These are phyloP conservation scores for Camponotus vicinus DNA, from an alignment of 1,140 invertebrate species.

Conservation along the genomic window DNA sequence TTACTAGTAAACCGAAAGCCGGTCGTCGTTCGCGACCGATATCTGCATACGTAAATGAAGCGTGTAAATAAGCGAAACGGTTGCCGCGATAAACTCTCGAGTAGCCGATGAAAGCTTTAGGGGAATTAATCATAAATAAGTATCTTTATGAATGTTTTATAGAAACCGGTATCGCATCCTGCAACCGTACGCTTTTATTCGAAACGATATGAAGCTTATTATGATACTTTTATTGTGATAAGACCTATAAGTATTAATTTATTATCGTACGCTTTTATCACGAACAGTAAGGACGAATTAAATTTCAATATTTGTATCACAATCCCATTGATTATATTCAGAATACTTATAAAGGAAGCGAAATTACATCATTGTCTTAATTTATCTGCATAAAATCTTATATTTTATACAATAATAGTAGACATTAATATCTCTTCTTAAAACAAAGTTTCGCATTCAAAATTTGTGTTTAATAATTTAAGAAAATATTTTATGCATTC, in stretches of 20 bases:
- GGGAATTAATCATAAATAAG: constrained; percentile 57
- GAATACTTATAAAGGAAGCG: no score
- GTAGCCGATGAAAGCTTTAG: constrained; percentile 20
- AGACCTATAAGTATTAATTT: background rate
- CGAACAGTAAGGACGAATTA: no score
- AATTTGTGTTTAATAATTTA: no score
- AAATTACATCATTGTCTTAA: no score
- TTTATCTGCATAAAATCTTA: no score
- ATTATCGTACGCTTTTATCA: background rate
- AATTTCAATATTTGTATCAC: background rate
- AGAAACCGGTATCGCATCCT: background rate
- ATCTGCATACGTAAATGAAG: constrained; percentile 37
- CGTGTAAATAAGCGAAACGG: constrained; percentile 11
- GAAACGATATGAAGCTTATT: no score
- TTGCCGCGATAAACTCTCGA: constrained; percentile 1
- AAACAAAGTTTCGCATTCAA: no score
- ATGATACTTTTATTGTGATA: background rate
- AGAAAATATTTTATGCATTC: no score
- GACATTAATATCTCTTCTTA: no score
- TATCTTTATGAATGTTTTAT: constrained; percentile 37
- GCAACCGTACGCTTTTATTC: background rate
- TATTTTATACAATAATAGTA: no score
- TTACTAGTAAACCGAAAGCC: constrained; percentile 10
- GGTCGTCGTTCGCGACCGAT: constrained; percentile 4
- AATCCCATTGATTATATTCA: no score